These are phyloP conservation scores for Myodes glareolus DNA, from an alignment of 2,113 vertebrate species.

Conservation along the genomic window DNA sequence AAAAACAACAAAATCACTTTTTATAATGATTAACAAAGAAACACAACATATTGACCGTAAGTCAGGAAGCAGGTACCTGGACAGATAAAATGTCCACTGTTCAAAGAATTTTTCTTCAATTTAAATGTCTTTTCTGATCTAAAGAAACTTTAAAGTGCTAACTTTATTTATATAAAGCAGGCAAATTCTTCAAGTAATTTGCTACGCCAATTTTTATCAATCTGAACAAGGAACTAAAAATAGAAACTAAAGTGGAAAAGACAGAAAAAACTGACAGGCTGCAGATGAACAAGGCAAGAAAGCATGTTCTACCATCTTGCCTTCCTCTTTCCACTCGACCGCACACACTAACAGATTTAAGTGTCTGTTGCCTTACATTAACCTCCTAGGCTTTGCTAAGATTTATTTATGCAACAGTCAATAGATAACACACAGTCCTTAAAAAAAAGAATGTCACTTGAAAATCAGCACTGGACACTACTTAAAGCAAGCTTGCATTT, in stretches of 20 bases:
- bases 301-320: constrained; percentile 47
- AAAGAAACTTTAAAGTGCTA: constrained; percentile 87
- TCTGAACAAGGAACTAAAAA: constrained; percentile 64
- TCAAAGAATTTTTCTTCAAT: constrained; percentile 82
- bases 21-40: constrained; percentile 80
- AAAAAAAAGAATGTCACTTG: constrained; percentile 74
- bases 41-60: constrained; percentile 81
- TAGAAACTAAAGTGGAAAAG: constrained; percentile 58
- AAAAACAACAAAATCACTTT: constrained; percentile 69
- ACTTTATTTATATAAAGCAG: constrained; percentile 86
- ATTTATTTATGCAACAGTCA: constrained; percentile 33
- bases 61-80: constrained; percentile 81
- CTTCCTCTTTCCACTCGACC: constrained; percentile 64
- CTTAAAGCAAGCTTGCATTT: constrained; percentile 80
- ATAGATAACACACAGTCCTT: background rate
- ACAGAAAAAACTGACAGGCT: constrained; percentile 70
- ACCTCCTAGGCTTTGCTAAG: constrained; percentile 54
- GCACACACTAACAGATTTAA: constrained; percentile 64
- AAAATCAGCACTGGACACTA: constrained; percentile 64
- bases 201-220: constrained; percentile 78
- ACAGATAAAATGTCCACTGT: constrained; percentile 73
- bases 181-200: constrained; percentile 85
- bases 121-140: constrained; percentile 78
- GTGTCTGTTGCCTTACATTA: constrained; percentile 66
- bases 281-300: constrained; percentile 58